Evolutionary conservation across 2,113 vertebrate species (phyloP).

Genomic region (Sinocyclocheilus anophthalmus): DNA sequence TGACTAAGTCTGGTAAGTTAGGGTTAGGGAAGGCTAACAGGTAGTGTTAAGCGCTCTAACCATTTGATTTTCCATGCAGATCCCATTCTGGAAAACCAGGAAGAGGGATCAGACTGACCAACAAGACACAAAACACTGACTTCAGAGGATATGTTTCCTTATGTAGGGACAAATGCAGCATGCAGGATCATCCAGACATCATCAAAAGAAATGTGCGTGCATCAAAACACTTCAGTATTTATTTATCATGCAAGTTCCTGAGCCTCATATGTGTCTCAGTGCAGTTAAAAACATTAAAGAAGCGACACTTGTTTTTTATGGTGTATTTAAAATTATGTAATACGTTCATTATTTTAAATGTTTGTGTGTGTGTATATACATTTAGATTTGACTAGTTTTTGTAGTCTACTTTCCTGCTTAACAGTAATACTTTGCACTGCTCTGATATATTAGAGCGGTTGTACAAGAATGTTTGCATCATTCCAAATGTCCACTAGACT

Average conservation of each 20-base stretch:
- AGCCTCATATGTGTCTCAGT: slow-evolving; percentile 11
- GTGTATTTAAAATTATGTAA: background rate
- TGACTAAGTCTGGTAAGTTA: background rate
- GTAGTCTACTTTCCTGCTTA: slow-evolving; percentile 8
- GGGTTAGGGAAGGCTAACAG: background rate
- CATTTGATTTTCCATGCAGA: slow-evolving; percentile 21
- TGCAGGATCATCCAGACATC: background rate
- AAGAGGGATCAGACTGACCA: slow-evolving; percentile 52
- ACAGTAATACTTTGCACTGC: slow-evolving; percentile 37
- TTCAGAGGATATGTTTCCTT: background rate
- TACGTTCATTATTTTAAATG: slow-evolving; percentile 20
- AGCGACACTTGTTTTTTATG: background rate
- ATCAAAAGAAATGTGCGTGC: background rate
- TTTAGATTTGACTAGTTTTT: slow-evolving; percentile 23
- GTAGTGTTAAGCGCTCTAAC: background rate
- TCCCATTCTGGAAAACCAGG: slow-evolving; percentile 57
- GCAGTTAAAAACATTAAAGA: slow-evolving; percentile 7
- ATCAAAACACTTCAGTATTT: slow-evolving; percentile 26
- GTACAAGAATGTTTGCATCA: slow-evolving; percentile 16
- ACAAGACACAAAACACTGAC: background rate
- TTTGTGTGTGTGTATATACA: background rate
- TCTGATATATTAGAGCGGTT: background rate
- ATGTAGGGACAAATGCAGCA: background rate
- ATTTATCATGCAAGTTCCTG: background rate
- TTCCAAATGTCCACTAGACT: slow-evolving; percentile 14